phyloP scores from a whole-genome alignment of 2,797 vertebrate species.

The Miichthys miiuy region DNA sequence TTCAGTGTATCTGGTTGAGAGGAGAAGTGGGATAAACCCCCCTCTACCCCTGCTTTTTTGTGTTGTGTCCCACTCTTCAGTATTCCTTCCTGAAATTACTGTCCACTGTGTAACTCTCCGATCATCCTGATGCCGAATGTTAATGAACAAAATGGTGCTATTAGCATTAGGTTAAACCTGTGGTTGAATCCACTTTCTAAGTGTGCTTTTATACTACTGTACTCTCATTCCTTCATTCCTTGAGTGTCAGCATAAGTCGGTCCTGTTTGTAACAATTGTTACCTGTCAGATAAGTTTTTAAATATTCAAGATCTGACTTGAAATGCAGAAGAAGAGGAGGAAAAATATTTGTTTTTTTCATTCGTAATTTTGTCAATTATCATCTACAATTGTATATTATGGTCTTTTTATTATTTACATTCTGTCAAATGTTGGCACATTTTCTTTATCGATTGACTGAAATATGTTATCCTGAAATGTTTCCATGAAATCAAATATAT shows the following conservation, averaged over 20 bases:
- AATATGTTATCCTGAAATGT: constrained; percentile 63
- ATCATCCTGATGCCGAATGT: constrained; percentile 48
- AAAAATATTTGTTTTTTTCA: neutral
- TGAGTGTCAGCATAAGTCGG: constrained; percentile 8
- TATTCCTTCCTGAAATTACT: constrained; percentile 34
- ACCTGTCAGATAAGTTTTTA: constrained; percentile 25
- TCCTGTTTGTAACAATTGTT: constrained; percentile 35
- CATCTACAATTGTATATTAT: constrained; percentile 51
- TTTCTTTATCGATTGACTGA: constrained; percentile 56
- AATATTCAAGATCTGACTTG: constrained; percentile 44
- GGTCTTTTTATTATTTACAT: constrained; percentile 47
- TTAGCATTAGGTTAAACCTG: constrained; percentile 53
- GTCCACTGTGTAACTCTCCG: constrained; percentile 34
- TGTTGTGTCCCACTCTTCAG: constrained; percentile 18
- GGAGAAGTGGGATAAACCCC: constrained; percentile 24
- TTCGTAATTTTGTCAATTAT: constrained; percentile 49
- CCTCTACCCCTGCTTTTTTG: neutral
- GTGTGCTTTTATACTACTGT: constrained; percentile 23
- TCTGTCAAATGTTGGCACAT: constrained; percentile 51
- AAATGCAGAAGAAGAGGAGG: constrained; percentile 28
- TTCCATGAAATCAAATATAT: constrained; percentile 51
- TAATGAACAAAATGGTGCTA: constrained; percentile 78
- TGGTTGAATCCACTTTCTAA: constrained; percentile 26
- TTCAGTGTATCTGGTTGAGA: constrained; percentile 41
- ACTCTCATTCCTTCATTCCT: constrained; percentile 26